Percentiles rank a stretch among this genome's conserved stretches.
Evolutionary conservation across 2,797 vertebrate genomes (phyloP).

Genomic region (Hyperoplus immaculatus): DNA sequence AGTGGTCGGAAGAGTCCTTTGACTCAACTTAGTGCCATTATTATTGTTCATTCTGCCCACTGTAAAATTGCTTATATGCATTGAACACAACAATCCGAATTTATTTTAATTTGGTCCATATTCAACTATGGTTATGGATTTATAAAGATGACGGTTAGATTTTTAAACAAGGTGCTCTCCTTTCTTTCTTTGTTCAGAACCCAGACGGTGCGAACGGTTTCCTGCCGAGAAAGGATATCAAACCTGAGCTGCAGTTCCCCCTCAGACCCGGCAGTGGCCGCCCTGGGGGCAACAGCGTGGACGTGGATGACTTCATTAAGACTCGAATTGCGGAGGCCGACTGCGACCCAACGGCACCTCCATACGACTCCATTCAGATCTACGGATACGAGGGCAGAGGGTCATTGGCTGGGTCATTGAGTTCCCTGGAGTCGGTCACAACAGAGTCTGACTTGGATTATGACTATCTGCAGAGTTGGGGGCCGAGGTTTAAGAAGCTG

Average conservation of each 20-base stretch:
- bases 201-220: constrained; percentile 97
- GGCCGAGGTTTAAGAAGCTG: constrained; percentile 98
- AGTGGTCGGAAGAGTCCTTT: neutral
- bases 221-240: constrained; percentile 97
- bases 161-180: constrained; percentile 10
- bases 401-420: constrained; percentile 95
- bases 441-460: constrained; percentile 99
- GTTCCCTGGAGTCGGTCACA: constrained; percentile 96
- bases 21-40: neutral
- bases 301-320: constrained; percentile 98
- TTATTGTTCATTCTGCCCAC: neutral
- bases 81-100: neutral
- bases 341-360: constrained; percentile 94
- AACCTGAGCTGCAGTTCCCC: constrained; percentile 94
- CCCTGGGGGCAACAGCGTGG: constrained; percentile 91
- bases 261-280: constrained; percentile 88
- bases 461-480: constrained; percentile 99
- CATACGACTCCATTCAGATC: constrained; percentile 99
- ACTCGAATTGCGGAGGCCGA: constrained; percentile 95
- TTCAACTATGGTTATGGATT: neutral
- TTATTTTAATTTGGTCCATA: neutral
- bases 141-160: neutral
- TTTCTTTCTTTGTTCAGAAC: constrained; percentile 82
- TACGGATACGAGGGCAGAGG: constrained; percentile 97
- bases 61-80: neutral